Evolutionary conservation across 2,797 vertebrate genomes (phyloP), one percentile per base, ranked within the genome.

Genomic region (Eidolon dupreanum): DNA sequence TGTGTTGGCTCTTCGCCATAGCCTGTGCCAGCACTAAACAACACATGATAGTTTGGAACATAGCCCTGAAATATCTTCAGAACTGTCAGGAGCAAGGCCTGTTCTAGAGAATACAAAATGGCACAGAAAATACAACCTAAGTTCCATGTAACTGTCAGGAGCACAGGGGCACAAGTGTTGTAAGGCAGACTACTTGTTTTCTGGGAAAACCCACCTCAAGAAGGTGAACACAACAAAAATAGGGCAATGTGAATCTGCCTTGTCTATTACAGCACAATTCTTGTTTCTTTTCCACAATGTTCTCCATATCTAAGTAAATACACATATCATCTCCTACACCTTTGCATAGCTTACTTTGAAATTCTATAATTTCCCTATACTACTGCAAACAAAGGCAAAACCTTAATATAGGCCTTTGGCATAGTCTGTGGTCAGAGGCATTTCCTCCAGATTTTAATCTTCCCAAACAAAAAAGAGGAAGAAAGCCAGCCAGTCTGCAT

Each of bases 401-500:
- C 9, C 55, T 87, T 78, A 33, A 4, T 26, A 22, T 0, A 41
- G 77, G 77, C 31, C 77, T 74, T 86, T 49, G 26, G 70, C 84
- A 73, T 55, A 38, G 38, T 66, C 85, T 6, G 10, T 51, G 73
- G 75, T 74, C 65, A 95, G 83, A 46, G 31, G 87, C 43, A 63
- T 63, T 95, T 95, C 87, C 90, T 94, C 88, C 79, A 86, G 70
- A 82, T 96, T 86, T 93, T 38, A 92, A 92, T 89, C 66, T 96
- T 90, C 46, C 53, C 38, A 93, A 81, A 93, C 31, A 79, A 75
- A 82, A 65, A 93, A n/a, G 88, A 94, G 15, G 70, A 90, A 83
- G 59, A 92, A 65, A 78, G 78, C 15, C 61, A 71, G 43, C 8
- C 1, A 2, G 36, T 26, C 84, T 79, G 51, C 11, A 22, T 17